These are phyloP conservation scores for Heliconius congener DNA, from an alignment of 1,140 invertebrate genomes.

Conservation along the genomic window DNA sequence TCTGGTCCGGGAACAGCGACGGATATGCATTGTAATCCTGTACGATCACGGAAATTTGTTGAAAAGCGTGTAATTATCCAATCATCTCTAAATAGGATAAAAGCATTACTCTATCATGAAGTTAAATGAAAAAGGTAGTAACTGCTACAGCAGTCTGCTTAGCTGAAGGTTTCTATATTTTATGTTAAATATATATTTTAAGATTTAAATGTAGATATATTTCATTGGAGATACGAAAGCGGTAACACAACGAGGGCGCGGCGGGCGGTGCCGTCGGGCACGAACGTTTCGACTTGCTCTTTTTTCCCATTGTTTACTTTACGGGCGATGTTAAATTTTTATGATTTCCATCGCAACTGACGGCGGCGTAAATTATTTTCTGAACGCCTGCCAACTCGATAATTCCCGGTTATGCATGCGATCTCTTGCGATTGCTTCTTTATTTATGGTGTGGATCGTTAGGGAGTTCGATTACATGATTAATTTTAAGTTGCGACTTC, in stretches of 20 bases:
- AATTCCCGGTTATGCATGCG: conserved; percentile 60
- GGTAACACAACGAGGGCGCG: conserved; percentile 48
- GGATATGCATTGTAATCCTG: conserved; percentile 43
- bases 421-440: conserved; percentile 59
- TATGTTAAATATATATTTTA: not conserved
- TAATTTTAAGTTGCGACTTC: conserved; percentile 37
- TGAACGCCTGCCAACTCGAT: conserved; percentile 75
- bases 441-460: conserved; percentile 60
- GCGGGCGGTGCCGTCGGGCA: conserved; percentile 54
- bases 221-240: conserved; percentile 47
- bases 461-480: conserved; percentile 56
- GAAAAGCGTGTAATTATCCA: conserved; percentile 17
- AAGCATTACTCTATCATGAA: not conserved
- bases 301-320: conserved; percentile 79
- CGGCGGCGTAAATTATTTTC: conserved; percentile 66
- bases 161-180: not conserved
- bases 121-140: not conserved
- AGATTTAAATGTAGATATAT: conserved; percentile 11
- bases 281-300: conserved; percentile 51
- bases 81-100: conserved; percentile 4
- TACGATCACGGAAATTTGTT: conserved; percentile 48
- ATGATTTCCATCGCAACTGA: conserved; percentile 72
- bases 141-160: not conserved
- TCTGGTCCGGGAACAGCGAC: conserved; percentile 25
- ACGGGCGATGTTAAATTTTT: conserved; percentile 73